Percentiles rank a stretch among this genome's conserved stretches.
phyloP scores from a whole-genome alignment of 2,113 vertebrate genomes.

The Phalacrocorax aristotelis region DNA sequence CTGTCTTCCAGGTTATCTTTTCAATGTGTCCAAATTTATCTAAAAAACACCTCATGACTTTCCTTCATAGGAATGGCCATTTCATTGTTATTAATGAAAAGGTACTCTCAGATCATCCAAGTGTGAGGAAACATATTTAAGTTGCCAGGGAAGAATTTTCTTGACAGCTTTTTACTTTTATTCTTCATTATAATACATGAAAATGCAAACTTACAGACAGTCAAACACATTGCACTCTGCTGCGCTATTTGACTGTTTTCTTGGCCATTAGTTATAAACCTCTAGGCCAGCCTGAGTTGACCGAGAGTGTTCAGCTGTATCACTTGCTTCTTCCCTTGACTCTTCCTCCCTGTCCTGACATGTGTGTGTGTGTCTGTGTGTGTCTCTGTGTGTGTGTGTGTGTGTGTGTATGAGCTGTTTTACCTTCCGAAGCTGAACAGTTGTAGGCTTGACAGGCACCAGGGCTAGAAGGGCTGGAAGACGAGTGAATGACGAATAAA shows the following conservation, averaged over 20 bases:
- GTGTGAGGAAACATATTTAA: neutral
- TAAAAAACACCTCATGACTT: neutral
- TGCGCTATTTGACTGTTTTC: neutral
- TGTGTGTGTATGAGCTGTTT: neutral
- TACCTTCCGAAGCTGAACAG: neutral
- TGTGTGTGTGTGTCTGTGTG: too few relatives aligned
- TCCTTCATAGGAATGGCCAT: neutral
- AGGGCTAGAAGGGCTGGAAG: neutral
- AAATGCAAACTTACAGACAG: constrained; percentile 8
- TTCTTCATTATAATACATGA: neutral
- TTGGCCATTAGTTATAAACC: neutral
- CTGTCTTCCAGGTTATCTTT: neutral
- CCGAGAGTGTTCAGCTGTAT: neutral
- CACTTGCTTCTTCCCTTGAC: neutral
- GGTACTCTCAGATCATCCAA: neutral
- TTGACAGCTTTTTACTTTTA: constrained; percentile 23
- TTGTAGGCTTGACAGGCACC: neutral
- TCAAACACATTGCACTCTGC: neutral
- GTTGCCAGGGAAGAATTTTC: constrained; percentile 2
- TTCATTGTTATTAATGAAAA: neutral
- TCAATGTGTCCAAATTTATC: neutral
- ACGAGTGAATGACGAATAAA: neutral
- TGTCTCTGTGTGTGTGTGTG: too few relatives aligned
- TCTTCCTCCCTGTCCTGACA: neutral
- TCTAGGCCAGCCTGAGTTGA: neutral